These are phyloP conservation scores for Drosophila buzzatii DNA, from an alignment of 2,888 invertebrate genomes.

Conservation along the genomic window DNA sequence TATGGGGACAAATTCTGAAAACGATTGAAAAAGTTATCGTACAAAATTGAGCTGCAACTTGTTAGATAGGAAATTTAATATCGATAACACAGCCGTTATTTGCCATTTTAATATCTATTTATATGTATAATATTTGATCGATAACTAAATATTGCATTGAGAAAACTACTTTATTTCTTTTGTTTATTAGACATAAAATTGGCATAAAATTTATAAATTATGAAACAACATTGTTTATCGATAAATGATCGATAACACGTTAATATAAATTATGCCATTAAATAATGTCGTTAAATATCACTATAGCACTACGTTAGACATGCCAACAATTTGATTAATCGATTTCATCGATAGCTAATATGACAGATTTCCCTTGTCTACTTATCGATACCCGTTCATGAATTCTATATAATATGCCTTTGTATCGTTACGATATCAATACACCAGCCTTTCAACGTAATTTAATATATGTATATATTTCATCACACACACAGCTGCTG, in stretches of 20 bases:
- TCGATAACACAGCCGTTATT: neutral
- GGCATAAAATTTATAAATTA: neutral
- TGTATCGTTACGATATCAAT: neutral
- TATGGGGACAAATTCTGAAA: constrained; percentile 63
- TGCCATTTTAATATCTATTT: too few relatives aligned
- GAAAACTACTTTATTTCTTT: neutral
- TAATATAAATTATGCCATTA: rapidly evolving
- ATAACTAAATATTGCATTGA: neutral
- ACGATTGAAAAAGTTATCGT: constrained; percentile 26
- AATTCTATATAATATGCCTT: constrained; percentile 1
- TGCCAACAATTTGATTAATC: neutral
- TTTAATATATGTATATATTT: neutral
- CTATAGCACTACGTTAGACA: neutral
- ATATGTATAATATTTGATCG: neutral
- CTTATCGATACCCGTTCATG: neutral
- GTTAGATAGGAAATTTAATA: neutral
- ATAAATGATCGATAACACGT: neutral
- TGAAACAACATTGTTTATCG: neutral
- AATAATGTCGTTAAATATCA: neutral
- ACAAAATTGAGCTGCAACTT: constrained; percentile 6
- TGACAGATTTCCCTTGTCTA: too few relatives aligned
- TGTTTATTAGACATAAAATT: neutral
- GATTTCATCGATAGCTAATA: too few relatives aligned
- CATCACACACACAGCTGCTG: neutral
- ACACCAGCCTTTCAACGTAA: too few relatives aligned